These are phyloP conservation scores for Rhynchotus rufescens DNA, from an alignment of 2,797 vertebrate species.

Conservation along the genomic window DNA sequence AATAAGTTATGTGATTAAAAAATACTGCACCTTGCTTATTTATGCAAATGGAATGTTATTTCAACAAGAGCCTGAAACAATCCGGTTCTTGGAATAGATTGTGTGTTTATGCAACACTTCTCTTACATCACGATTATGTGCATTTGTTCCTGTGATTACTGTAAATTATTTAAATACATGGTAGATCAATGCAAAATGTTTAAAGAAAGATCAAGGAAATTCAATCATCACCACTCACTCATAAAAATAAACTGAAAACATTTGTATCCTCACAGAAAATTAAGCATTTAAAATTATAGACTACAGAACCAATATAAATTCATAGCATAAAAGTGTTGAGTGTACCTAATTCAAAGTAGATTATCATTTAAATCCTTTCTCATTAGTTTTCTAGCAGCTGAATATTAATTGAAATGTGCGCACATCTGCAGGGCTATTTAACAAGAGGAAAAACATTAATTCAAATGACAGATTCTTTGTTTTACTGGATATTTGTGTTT, in stretches of 20 bases:
- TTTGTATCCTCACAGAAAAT: neutral
- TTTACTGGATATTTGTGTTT: neutral
- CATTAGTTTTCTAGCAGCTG: neutral
- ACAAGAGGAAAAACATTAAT: constrained; percentile 1
- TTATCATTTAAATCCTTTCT: constrained; percentile 17
- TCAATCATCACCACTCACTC: neutral
- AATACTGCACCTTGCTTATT: accelerated
- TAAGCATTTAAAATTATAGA: neutral
- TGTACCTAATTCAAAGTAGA: neutral
- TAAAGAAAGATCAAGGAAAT: neutral
- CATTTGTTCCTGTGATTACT: neutral
- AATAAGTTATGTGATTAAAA: neutral
- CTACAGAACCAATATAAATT: neutral
- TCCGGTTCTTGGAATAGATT: neutral
- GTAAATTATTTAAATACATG: neutral
- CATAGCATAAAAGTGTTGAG: neutral
- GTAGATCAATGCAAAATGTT: neutral
- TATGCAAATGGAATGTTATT: neutral
- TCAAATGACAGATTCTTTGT: neutral
- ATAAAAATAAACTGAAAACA: neutral
- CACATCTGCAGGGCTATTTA: neutral
- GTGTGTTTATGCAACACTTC: neutral
- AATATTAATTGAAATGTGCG: neutral
- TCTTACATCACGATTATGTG: neutral
- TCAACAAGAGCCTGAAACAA: neutral